Evolutionary conservation across 2,797 vertebrate species (phyloP).

Genomic region (Microctenopoma steveboyesi): DNA sequence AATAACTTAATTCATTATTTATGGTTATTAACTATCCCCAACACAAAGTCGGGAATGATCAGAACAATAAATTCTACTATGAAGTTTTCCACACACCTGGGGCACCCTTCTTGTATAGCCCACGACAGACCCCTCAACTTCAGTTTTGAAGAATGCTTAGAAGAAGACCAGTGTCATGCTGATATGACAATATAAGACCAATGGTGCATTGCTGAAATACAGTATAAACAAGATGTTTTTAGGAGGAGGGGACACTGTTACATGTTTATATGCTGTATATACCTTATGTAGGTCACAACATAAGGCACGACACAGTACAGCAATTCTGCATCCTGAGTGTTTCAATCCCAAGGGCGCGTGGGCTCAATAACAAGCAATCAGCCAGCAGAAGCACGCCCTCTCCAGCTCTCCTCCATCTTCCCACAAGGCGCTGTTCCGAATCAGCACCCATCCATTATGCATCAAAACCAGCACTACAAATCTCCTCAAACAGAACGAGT

Average conservation of each 20-base stretch:
- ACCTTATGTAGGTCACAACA: conserved; percentile 61
- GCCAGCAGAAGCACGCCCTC: conserved; percentile 57
- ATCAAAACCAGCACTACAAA: conserved; percentile 74
- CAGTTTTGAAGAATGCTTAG: too few relatives aligned
- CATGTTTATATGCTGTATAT: conserved; percentile 23
- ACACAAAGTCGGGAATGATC: too few relatives aligned
- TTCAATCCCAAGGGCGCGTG: conserved; percentile 66
- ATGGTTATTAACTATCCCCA: too few relatives aligned
- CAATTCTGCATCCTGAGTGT: conserved; percentile 55
- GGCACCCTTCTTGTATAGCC: too few relatives aligned
- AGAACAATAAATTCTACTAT: too few relatives aligned
- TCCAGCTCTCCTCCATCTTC: conserved; percentile 63
- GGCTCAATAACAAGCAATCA: conserved; percentile 81
- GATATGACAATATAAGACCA: too few relatives aligned
- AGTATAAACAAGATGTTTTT: too few relatives aligned
- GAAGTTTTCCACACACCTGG: too few relatives aligned
- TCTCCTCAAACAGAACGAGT: conserved; percentile 75
- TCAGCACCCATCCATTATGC: conserved; percentile 80
- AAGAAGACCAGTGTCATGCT: too few relatives aligned
- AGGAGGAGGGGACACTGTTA: background rate
- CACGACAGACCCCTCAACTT: too few relatives aligned
- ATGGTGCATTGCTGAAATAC: too few relatives aligned
- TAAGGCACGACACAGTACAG: conserved; percentile 48
- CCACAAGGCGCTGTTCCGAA: conserved; percentile 66
- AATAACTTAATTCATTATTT: too few relatives aligned